These are phyloP conservation scores for Siniperca knerii DNA, from an alignment of 2,113 vertebrate genomes.

Conservation along the genomic window DNA sequence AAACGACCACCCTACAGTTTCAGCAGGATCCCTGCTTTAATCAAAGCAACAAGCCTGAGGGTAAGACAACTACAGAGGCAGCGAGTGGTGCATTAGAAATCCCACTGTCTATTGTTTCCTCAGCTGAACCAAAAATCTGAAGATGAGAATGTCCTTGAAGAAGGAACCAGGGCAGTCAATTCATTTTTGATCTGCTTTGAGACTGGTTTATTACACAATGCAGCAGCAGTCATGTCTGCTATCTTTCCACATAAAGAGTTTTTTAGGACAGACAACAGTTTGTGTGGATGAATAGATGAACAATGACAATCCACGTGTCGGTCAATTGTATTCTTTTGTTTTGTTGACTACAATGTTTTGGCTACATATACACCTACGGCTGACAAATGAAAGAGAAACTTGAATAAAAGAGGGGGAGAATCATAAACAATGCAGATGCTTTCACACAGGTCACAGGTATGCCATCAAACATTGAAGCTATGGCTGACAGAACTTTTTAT, in stretches of 20 bases:
- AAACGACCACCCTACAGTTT: slow-evolving; percentile 23
- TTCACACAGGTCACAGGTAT: background rate
- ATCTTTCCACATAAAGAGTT: background rate
- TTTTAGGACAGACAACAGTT: background rate
- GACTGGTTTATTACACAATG: background rate
- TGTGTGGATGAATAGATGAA: background rate
- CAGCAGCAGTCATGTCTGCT: background rate
- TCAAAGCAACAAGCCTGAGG: slow-evolving; percentile 48
- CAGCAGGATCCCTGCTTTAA: slow-evolving; percentile 33
- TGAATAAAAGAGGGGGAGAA: no score
- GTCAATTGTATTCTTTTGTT: background rate
- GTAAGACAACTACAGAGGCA: background rate
- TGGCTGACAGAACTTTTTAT: no score
- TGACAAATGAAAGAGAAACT: no score
- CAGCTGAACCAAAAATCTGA: slow-evolving; percentile 18
- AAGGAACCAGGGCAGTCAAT: background rate
- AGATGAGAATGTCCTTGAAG: slow-evolving; percentile 25
- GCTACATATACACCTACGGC: no score
- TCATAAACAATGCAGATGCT: background rate
- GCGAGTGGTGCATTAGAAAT: background rate
- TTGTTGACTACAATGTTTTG: background rate
- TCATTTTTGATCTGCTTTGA: slow-evolving; percentile 5
- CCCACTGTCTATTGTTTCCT: slow-evolving; percentile 40
- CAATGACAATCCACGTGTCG: no score
- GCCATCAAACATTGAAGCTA: no score